phyloP scores from a whole-genome alignment of 1,140 invertebrate species.

The Drosophila ercepeae region DNA sequence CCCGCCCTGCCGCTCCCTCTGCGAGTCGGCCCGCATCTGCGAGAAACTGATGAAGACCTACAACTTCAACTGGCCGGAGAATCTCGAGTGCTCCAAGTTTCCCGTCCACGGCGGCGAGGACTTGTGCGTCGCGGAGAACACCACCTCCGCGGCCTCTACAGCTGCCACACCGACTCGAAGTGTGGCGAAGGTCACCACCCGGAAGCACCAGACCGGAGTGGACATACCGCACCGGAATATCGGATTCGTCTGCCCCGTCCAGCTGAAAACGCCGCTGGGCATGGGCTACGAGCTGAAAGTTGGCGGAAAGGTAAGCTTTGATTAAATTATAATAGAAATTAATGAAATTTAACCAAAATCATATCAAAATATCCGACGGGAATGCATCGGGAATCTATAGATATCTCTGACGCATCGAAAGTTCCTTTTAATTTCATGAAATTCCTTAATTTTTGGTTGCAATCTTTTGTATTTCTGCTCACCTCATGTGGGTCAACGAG shows the following conservation, averaged over 20 bases:
- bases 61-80: conserved; percentile 97
- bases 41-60: conserved; percentile 96
- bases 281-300: conserved; percentile 92
- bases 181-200: conserved; percentile 65
- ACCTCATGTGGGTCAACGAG: conserved; percentile 51
- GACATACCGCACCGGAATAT: conserved; percentile 86
- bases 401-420: no score
- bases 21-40: conserved; percentile 95
- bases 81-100: conserved; percentile 95
- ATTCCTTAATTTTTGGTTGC: not conserved
- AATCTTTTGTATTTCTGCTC: not conserved
- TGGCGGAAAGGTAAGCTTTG: conserved; percentile 87
- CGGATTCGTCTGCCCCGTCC: conserved; percentile 93
- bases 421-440: not conserved
- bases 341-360: not conserved
- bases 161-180: conserved; percentile 66
- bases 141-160: conserved; percentile 84
- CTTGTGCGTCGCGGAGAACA: conserved; percentile 95
- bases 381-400: no score
- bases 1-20: conserved; percentile 96
- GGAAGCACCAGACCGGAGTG: conserved; percentile 70
- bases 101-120: conserved; percentile 88
- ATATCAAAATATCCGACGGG: no score
- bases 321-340: no score
- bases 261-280: conserved; percentile 91